Evolutionary conservation across 2,888 invertebrate genomes (phyloP).

Genomic region (Periphyllus acericola): DNA sequence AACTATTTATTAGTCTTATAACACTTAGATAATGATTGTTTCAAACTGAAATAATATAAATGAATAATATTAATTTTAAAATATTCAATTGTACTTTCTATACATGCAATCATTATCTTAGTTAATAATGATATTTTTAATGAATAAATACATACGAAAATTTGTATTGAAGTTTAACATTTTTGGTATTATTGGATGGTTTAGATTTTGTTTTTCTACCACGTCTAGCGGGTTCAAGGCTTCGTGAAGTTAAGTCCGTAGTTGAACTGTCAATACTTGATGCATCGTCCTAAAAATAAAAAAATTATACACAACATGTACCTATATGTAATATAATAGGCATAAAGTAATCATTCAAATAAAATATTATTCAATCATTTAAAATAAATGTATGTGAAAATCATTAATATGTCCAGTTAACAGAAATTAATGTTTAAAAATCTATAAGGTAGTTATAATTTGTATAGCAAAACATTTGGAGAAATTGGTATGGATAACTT

Average conservation of each 20-base stretch:
- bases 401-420: too few species aligned
- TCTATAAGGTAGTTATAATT: neutral
- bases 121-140: neutral
- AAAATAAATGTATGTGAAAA: neutral
- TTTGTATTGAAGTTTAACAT: slow-evolving; percentile 80
- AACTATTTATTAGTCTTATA: slow-evolving; percentile 60
- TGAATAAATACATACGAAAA: slow-evolving; percentile 76
- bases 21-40: slow-evolving; percentile 21
- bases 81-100: too few species aligned
- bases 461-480: neutral
- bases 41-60: neutral
- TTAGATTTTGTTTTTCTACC: slow-evolving; percentile 72
- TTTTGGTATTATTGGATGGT: slow-evolving; percentile 70
- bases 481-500: slow-evolving; percentile 4
- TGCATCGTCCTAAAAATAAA: slow-evolving; percentile 74
- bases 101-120: too few species aligned
- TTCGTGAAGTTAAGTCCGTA: slow-evolving; percentile 82
- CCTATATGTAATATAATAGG: neutral
- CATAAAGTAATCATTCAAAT: neutral
- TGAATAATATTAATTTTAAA: neutral
- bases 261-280: slow-evolving; percentile 84
- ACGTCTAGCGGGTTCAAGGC: slow-evolving; percentile 81
- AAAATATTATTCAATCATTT: neutral
- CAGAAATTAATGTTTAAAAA: slow-evolving; percentile 4
- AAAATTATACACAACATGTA: slow-evolving; percentile 57